Conservation (phyloP, 2,113 vertebrate species). For the Actenoides hombroni region DNA sequence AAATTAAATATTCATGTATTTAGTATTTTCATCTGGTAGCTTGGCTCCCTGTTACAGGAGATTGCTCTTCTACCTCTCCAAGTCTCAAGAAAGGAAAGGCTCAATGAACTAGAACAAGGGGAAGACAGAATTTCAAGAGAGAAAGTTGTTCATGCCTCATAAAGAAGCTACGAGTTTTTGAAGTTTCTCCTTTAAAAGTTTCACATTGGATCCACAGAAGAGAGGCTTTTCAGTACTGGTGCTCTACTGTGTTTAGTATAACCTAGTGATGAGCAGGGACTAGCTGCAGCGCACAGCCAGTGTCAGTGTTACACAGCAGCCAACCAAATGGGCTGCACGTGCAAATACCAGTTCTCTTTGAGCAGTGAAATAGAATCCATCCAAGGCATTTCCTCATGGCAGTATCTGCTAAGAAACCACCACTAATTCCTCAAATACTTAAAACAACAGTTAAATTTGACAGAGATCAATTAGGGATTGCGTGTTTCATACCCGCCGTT, state of each 20-base stretch:
- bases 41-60: not conserved
- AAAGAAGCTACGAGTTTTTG: not conserved
- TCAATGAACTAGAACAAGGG: not conserved
- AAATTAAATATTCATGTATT: not conserved
- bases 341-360: not conserved
- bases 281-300: rapidly evolving
- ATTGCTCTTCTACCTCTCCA: not conserved
- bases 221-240: not conserved
- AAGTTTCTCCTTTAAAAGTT: not conserved
- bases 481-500: not conserved
- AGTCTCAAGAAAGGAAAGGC: not conserved
- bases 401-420: not conserved
- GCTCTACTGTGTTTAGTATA: not conserved
- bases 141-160: not conserved
- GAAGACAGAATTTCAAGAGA: not conserved
- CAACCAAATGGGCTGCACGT: not conserved
- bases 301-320: not conserved
- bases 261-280: rapidly evolving
- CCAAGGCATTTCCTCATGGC: not conserved
- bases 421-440: not conserved
- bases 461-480: not conserved
- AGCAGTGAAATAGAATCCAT: not conserved
- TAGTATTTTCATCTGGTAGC: not conserved
- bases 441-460: not conserved
- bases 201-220: not conserved